Evolutionary conservation across 2,113 vertebrate species (phyloP).

Genomic region (Egretta garzetta): DNA sequence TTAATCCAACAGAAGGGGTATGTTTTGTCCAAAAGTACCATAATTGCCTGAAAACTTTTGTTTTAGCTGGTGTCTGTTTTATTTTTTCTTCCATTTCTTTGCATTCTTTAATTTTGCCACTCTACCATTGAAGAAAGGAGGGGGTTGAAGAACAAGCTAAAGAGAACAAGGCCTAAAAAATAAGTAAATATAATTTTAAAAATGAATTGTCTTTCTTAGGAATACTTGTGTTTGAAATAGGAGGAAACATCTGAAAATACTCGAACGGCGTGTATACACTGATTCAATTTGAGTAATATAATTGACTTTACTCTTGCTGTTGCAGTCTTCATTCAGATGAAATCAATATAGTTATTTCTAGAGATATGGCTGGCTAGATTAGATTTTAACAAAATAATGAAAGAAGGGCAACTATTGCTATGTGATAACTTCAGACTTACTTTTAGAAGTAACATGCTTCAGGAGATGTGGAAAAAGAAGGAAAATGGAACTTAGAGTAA

Average conservation of each 20-base stretch:
- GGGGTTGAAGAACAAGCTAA: background rate
- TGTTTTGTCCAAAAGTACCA: background rate
- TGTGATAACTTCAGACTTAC: background rate
- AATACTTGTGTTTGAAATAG: background rate
- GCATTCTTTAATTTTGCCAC: background rate
- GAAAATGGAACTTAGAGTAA: background rate
- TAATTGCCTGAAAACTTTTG: background rate
- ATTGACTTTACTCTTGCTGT: background rate
- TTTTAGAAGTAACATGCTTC: background rate
- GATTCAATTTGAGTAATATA: background rate
- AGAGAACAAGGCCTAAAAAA: background rate
- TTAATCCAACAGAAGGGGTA: background rate
- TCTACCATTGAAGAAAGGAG: background rate
- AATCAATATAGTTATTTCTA: background rate
- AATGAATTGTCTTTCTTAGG: background rate
- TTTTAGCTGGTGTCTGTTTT: background rate
- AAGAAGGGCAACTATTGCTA: background rate
- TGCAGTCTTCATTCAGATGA: background rate
- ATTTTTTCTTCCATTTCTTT: background rate
- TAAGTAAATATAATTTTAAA: background rate
- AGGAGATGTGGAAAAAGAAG: background rate
- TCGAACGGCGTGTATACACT: background rate
- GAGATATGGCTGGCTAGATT: background rate
- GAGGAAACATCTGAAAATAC: background rate
- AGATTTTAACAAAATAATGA: background rate